Base-by-base conservation (phyloP, 1,140 invertebrate genomes). In the Diorhabda elongata region DNA sequence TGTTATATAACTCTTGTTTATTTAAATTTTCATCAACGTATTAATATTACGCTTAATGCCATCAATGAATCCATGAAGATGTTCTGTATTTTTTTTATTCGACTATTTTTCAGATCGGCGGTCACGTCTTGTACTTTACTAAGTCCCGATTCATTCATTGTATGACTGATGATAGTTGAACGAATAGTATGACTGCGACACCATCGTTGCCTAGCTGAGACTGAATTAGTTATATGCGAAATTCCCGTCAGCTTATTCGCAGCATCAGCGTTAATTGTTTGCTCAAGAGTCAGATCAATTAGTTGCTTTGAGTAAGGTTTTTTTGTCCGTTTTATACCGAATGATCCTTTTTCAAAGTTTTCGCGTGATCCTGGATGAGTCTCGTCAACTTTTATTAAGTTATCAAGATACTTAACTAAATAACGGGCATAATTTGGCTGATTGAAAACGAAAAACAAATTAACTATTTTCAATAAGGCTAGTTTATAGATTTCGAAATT, bases 221-320 rank as follows among this genome's bases (percentile, higher is more conserved):
- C 69, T 9, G 72, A 74, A 64, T 75, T 72, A 44, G 72, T 75
- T 8, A 73, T 63, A n/a, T 75, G 70, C 11, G 61, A 44, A 42
- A 71, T 69, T 41, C 75, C 76, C 58, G 73, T 76, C 2, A 79
- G 44, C 64, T 68, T 75, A 44, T 71, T 77, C 7, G 77, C 78
- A 42, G 74, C 78, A 73, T 80, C 78, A 45, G 74, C 76, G 64
- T 79, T 80, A 5, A 78, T 74, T 0, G 76, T 79, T 74, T 77
- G 76, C 59, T 80, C 76, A 2, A 78, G 43, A 4, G 69, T 70
- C 9, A 78, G 64, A 67, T 79, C 76, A 43, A 78, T 73, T n/a
- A 74, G 76, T 57, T 73, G 69, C 67, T 67, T 67, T 2, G 76
- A 78, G 58, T 77, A 77, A 52, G 73, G 60, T 64, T 76, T 77